Evolutionary conservation across 2,113 vertebrate genomes (phyloP), one percentile per base, ranked within the genome.

Genomic region (Rhipidura dahli): DNA sequence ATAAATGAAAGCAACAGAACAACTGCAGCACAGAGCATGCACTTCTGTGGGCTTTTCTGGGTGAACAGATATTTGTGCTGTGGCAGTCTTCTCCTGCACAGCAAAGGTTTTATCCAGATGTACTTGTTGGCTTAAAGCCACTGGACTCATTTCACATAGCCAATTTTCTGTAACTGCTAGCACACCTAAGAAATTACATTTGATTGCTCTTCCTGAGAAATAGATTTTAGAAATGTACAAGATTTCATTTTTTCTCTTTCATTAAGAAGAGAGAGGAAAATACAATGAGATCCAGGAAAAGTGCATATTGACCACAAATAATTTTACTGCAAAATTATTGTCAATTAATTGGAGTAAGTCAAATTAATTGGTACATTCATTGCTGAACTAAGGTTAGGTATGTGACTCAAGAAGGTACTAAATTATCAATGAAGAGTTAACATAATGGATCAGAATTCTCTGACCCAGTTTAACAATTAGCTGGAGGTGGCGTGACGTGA

Each of bases 1-100:
- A 98, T 97, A 98, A 98, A 98, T 98, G 97, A 98, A 98, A 97
- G 95, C 57, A 96, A 78, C 59, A 65, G 93, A 97, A 94, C 83
- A 96, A 97, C 92, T 78, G 72, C 82, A 92, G 93, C 80, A 94
- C 40, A 70, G 94, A 97, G 61, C 71, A 87, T 92, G 90, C 80
- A 94, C 81, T 95, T 96, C 95, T 93, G 31, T 84, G 68, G 57
- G 61, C 50, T 92, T 89, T 90, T 91, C 72, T 93, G 31, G 57
- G 49, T 53, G 93, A 94, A 83, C 45, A 82, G 56, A 82, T 76
- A 91, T 90, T 94, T 94, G 63, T 94, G 68, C 77, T 92, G 53
- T 70, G 82, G 60, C 89, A 96, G 57, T 84, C 73, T 82, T 75
- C 75, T 39, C 82, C 56, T 26, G 57, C 60, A 69, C 60, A 89